phyloP scores from a whole-genome alignment of 2,797 vertebrate genomes.

The Falco concolor region DNA sequence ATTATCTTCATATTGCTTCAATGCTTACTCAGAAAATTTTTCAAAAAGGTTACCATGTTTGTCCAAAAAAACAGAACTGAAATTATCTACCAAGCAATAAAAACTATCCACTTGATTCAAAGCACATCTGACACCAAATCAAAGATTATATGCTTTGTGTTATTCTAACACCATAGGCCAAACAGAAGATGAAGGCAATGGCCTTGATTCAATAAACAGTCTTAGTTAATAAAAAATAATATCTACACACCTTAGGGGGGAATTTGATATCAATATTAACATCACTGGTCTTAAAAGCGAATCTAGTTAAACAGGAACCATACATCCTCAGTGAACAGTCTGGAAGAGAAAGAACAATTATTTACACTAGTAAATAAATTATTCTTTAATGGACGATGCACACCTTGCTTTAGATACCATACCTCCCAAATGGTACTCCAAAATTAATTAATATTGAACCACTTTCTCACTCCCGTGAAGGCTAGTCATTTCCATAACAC shows the following conservation, averaged over 20 bases:
- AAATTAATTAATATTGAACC: neutral
- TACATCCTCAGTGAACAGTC: conserved; percentile 92
- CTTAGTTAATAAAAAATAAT: neutral
- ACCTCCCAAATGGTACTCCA: neutral
- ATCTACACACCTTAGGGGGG: conserved; percentile 84
- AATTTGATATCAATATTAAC: conserved; percentile 93
- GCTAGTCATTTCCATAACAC: neutral
- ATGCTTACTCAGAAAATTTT: neutral
- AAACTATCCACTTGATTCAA: neutral
- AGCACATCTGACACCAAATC: neutral
- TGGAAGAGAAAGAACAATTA: conserved; percentile 70
- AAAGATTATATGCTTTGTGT: neutral
- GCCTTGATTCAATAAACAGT: neutral
- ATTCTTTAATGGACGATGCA: neutral
- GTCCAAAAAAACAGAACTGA: neutral
- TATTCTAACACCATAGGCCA: neutral
- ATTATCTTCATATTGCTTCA: neutral
- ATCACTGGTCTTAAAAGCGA: conserved; percentile 95
- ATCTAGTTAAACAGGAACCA: conserved; percentile 91
- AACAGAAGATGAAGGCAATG: neutral
- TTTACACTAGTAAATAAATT: neutral
- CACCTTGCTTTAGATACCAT: neutral
- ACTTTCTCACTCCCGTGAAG: neutral
- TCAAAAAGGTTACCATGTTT: neutral
- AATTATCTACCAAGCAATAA: neutral